Percentiles rank a stretch among this genome's conserved stretches.
phyloP scores from a whole-genome alignment of 1,140 invertebrate genomes.

The Drosophila burlai region DNA sequence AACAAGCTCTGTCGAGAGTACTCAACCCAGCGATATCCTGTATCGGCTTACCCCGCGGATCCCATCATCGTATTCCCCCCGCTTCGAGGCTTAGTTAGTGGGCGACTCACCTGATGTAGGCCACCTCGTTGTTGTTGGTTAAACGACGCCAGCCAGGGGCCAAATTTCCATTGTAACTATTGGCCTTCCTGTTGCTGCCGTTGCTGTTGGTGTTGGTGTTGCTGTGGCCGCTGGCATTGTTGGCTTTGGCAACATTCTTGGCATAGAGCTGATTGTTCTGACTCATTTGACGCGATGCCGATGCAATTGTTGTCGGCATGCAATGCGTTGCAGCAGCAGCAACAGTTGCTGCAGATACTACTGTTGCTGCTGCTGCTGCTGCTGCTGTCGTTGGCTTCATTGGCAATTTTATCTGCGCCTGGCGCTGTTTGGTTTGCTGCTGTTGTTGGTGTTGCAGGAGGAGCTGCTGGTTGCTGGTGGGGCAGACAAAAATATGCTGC shows the following conservation, averaged over 20 bases:
- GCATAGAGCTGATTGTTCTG: conserved; percentile 72
- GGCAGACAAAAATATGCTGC: conserved; percentile 66
- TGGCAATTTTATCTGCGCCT: conserved; percentile 70
- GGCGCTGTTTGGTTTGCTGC: conserved; percentile 57
- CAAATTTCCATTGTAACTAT: conserved; percentile 77
- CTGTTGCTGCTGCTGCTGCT: conserved; percentile 24
- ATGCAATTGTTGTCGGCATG: conserved; percentile 68
- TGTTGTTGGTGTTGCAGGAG: conserved; percentile 52
- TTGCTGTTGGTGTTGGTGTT: conserved; percentile 53
- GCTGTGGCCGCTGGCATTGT: conserved; percentile 34
- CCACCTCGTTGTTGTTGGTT: conserved; percentile 80
- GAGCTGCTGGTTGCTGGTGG: conserved; percentile 56
- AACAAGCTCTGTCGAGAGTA: conserved; percentile 21
- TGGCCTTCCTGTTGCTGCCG: conserved; percentile 34
- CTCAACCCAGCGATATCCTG: conserved; percentile 26
- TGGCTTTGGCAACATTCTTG: conserved; percentile 68
- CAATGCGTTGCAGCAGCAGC: conserved; percentile 59
- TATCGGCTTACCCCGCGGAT: conserved; percentile 9
- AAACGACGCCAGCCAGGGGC: conserved; percentile 84
- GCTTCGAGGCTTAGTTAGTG: not conserved
- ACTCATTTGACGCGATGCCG: conserved; percentile 71
- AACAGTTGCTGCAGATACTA: conserved; percentile 57
- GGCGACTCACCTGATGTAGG: conserved; percentile 84
- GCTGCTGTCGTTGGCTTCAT: conserved; percentile 46
- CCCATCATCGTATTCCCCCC: conserved; percentile 6